These are phyloP conservation scores for Noctua janthina DNA, from an alignment of 2,888 invertebrate species.

Conservation along the genomic window DNA sequence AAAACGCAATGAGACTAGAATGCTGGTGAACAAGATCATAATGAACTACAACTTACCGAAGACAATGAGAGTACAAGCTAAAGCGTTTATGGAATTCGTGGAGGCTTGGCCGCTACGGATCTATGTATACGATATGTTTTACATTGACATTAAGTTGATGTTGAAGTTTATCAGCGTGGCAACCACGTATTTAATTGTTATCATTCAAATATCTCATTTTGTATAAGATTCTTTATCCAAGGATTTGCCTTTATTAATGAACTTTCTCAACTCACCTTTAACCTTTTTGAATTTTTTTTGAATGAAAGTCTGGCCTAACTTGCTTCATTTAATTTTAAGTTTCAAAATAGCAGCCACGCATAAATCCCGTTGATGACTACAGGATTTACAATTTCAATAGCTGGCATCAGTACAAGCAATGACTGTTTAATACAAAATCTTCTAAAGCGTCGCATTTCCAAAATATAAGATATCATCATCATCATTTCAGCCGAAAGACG, in stretches of 20 bases:
- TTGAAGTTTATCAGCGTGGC: conserved; percentile 82
- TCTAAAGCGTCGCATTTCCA: background rate
- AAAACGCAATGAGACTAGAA: conserved; percentile 73
- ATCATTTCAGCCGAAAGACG: too few relatives aligned
- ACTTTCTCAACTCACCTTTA: background rate
- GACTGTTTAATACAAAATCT: background rate
- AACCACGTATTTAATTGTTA: conserved; percentile 82
- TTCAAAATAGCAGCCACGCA: background rate
- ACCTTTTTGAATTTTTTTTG: background rate
- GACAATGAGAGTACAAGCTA: conserved; percentile 77
- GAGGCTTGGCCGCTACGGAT: conserved; percentile 78
- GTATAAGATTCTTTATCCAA: background rate
- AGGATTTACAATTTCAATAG: too few relatives aligned
- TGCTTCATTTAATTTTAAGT: background rate
- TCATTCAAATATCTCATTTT: conserved; percentile 79
- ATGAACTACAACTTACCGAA: conserved; percentile 80
- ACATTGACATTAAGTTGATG: conserved; percentile 80
- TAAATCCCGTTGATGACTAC: background rate
- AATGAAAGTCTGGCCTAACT: too few relatives aligned
- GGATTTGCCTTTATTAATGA: background rate
- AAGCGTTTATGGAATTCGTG: conserved; percentile 79
- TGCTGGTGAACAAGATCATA: conserved; percentile 78
- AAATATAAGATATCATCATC: too few relatives aligned
- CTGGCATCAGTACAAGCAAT: background rate
- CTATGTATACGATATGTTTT: conserved; percentile 80